These are phyloP conservation scores for Pyrgilauda ruficollis DNA, from an alignment of 2,113 vertebrate species.

Conservation along the genomic window DNA sequence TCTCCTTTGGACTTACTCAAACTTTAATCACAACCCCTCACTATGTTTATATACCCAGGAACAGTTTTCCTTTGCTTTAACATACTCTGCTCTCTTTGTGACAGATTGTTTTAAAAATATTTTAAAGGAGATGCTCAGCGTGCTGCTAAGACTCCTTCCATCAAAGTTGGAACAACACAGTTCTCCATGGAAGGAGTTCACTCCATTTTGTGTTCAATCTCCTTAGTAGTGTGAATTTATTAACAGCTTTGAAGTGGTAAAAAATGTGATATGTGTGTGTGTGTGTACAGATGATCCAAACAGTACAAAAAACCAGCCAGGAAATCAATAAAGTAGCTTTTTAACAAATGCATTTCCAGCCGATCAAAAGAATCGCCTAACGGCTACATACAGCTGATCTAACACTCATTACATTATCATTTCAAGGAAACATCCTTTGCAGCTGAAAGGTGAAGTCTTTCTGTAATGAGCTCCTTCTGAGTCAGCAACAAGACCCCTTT, in stretches of 20 bases:
- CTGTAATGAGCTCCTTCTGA: constrained; percentile 63
- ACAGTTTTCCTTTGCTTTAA: not conserved
- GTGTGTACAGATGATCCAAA: constrained; percentile 59
- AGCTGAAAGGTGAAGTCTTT: constrained; percentile 56
- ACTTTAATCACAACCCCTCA: not conserved
- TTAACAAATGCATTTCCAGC: constrained; percentile 68
- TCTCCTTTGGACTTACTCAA: not conserved
- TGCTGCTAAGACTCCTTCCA: not conserved
- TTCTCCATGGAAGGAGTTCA: not conserved
- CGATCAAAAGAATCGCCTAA: constrained; percentile 70
- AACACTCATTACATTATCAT: constrained; percentile 58
- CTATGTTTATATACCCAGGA: not conserved
- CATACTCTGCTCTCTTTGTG: not conserved
- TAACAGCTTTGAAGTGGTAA: constrained; percentile 67
- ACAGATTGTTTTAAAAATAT: constrained; percentile 18
- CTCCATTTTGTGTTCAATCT: constrained; percentile 28
- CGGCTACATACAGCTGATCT: constrained; percentile 61
- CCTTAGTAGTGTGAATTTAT: constrained; percentile 52
- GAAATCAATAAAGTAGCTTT: constrained; percentile 71
- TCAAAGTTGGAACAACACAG: constrained; percentile 21
- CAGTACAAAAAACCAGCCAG: constrained; percentile 60
- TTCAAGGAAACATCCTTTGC: constrained; percentile 67
- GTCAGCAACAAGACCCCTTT: constrained; percentile 30
- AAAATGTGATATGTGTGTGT: constrained; percentile 33
- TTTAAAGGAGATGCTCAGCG: not conserved